Evolutionary conservation across 2,888 invertebrate genomes (phyloP).

Genomic region (Harpagoxenus sublaevis): DNA sequence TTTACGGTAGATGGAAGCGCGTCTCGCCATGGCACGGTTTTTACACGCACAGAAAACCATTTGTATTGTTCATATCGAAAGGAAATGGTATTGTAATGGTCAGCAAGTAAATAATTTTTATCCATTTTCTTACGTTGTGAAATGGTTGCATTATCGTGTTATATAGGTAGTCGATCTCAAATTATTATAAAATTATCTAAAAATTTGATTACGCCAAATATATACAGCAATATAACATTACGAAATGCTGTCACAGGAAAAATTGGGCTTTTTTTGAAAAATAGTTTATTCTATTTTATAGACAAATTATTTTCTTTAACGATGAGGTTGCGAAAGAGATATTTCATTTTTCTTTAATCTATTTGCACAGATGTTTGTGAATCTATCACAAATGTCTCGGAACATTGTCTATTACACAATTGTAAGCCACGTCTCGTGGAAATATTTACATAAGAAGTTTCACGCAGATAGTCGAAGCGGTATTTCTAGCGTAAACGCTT

Average conservation of each 20-base stretch:
- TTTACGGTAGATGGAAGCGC: constrained; percentile 29
- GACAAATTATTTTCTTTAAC: not conserved
- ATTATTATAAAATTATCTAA: not conserved
- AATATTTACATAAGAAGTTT: not conserved
- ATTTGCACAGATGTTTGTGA: not conserved
- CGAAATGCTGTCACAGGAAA: not conserved
- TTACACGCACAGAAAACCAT: not conserved
- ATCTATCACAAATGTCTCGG: not conserved
- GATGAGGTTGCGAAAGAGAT: not conserved
- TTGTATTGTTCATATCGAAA: not conserved
- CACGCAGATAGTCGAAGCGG: not conserved
- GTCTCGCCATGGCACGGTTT: constrained; percentile 28
- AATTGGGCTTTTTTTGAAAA: constrained; percentile 3
- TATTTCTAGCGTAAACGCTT: constrained; percentile 1
- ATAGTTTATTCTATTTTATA: not conserved
- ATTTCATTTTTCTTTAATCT: not conserved
- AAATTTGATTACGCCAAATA: not conserved
- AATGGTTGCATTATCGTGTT: not conserved
- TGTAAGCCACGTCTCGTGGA: not conserved
- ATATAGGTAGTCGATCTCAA: not conserved
- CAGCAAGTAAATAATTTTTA: not conserved
- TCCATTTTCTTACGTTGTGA: not conserved
- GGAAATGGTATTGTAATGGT: not conserved
- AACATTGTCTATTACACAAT: not conserved
- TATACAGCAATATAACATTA: not conserved